phyloP scores from a whole-genome alignment of 2,888 invertebrate species.

The Papilio demoleus region DNA sequence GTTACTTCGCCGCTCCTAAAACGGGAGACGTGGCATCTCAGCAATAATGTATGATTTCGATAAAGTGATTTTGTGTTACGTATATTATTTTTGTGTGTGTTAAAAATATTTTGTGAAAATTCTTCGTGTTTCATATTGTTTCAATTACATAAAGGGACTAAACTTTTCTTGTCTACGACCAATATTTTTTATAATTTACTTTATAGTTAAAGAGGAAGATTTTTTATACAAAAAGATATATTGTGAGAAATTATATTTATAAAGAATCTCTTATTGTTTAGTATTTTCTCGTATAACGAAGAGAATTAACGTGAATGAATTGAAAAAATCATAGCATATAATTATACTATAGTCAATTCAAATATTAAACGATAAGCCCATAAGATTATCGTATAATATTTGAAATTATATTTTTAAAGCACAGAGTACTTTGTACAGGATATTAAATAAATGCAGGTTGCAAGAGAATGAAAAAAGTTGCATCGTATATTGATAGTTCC shows the following conservation, averaged over 20 bases:
- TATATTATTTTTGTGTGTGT: background rate
- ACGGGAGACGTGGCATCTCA: conserved; percentile 61
- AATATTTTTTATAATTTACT: too few relatives aligned
- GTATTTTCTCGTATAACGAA: too few relatives aligned
- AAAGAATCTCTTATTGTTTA: too few relatives aligned
- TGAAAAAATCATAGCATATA: too few relatives aligned
- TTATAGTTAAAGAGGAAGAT: too few relatives aligned
- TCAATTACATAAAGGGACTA: background rate
- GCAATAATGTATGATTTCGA: conserved; percentile 33
- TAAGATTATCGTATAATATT: too few relatives aligned
- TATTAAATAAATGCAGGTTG: conserved; percentile 9
- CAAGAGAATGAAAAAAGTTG: conserved; percentile 2
- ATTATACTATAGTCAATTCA: too few relatives aligned
- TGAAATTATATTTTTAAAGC: background rate
- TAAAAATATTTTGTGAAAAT: background rate
- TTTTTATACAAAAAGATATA: too few relatives aligned
- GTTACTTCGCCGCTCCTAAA: conserved; percentile 79
- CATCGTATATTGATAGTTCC: conserved; percentile 8
- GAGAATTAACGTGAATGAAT: too few relatives aligned
- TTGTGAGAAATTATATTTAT: too few relatives aligned
- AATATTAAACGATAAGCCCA: too few relatives aligned
- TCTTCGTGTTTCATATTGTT: background rate
- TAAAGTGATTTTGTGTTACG: conserved; percentile 6
- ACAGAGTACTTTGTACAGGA: background rate
- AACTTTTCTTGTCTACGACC: background rate